Evolutionary conservation across 2,888 invertebrate genomes (phyloP).

Genomic region (Noctua fimbriata): DNA sequence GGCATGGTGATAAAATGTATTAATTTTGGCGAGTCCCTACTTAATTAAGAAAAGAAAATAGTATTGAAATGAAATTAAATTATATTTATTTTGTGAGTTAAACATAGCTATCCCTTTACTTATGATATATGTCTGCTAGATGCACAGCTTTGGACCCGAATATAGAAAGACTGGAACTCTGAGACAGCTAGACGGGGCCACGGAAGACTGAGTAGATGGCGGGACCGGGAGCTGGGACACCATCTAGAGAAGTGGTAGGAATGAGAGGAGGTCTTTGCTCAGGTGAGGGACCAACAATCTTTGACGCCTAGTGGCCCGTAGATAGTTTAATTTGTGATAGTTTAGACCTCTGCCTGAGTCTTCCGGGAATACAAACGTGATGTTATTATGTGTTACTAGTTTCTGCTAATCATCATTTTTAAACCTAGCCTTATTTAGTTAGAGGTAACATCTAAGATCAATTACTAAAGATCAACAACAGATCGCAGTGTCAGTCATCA

Average conservation of each 20-base stretch:
- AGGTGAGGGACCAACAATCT: not conserved
- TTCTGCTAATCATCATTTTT: not conserved
- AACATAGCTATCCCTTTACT: not conserved
- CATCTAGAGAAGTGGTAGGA: not conserved
- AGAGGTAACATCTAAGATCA: not conserved
- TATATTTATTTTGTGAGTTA: not conserved
- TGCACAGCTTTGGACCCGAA: not conserved
- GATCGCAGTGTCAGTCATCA: conserved; percentile 11
- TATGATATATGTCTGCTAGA: not conserved
- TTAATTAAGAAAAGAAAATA: not conserved
- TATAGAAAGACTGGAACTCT: not conserved
- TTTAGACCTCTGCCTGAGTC: not conserved
- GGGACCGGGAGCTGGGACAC: not conserved
- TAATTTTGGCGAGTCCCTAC: not conserved
- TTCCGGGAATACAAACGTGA: not conserved
- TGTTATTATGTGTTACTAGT: not conserved
- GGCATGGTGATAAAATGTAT: not conserved
- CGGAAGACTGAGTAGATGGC: not conserved
- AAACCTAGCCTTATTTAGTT: not conserved
- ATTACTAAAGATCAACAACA: not conserved
- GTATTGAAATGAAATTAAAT: not conserved
- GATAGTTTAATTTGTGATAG: not conserved
- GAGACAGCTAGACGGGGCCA: not conserved
- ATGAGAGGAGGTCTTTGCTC: not conserved
- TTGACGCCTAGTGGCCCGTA: not conserved